These are phyloP conservation scores for Ophthalmolycus amberensis DNA, from an alignment of 2,113 vertebrate species.

Conservation along the genomic window DNA sequence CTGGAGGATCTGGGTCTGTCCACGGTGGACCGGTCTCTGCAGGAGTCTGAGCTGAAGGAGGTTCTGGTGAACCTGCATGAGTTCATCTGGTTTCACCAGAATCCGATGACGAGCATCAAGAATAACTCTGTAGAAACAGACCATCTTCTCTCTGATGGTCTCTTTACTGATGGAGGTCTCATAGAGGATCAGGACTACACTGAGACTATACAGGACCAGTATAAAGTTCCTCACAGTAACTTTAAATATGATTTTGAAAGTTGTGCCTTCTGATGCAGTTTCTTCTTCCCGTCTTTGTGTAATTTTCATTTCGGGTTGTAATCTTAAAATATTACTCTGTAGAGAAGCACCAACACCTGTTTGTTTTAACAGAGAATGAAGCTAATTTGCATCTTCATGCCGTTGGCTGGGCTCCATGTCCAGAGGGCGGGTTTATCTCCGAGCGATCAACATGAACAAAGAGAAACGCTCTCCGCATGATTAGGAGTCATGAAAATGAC, in stretches of 20 bases:
- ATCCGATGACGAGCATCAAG: too few species aligned
- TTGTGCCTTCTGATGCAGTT: background rate
- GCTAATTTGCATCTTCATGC: slow-evolving; percentile 58
- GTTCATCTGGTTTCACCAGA: too few species aligned
- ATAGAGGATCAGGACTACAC: background rate
- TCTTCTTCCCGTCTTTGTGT: background rate
- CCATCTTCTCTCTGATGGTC: too few species aligned
- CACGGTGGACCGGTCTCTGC: too few species aligned
- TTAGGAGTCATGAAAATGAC: slow-evolving; percentile 51
- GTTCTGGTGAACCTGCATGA: too few species aligned
- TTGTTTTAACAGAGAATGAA: background rate
- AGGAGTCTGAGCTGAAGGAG: too few species aligned
- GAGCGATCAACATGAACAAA: slow-evolving; percentile 49
- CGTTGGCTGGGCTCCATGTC: slow-evolving; percentile 25
- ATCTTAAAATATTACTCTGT: slow-evolving; percentile 11
- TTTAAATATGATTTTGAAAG: too few species aligned
- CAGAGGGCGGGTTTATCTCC: slow-evolving; percentile 22
- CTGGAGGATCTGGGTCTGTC: too few species aligned
- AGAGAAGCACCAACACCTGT: background rate
- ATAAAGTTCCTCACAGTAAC: too few species aligned
- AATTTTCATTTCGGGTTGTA: background rate
- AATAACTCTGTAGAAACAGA: too few species aligned
- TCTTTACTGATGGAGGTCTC: background rate
- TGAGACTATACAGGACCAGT: background rate
- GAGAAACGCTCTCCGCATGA: slow-evolving; percentile 26